Conservation (phyloP, 2,113 vertebrate species). For the Pelusios castaneus region DNA sequence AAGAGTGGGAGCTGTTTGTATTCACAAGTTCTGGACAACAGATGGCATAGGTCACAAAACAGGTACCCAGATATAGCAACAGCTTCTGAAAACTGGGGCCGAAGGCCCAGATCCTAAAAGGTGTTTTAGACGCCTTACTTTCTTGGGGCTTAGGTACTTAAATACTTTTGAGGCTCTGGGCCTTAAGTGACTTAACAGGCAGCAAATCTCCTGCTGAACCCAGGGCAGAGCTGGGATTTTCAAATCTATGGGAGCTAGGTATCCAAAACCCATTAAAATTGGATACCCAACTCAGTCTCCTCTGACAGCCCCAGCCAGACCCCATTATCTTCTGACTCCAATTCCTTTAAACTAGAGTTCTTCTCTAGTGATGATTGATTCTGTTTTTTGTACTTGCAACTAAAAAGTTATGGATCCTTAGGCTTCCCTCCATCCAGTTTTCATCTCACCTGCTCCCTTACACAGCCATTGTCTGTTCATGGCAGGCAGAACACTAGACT, state of each 20-base stretch:
- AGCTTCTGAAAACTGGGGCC: neutral
- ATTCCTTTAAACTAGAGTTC: neutral
- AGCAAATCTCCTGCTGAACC: neutral
- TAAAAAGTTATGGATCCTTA: neutral
- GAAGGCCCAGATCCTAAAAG: neutral
- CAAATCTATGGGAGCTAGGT: neutral
- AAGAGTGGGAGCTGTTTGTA: neutral
- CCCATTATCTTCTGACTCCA: neutral
- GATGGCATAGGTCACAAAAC: neutral
- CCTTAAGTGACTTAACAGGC: neutral
- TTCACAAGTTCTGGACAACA: neutral
- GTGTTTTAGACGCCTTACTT: neutral
- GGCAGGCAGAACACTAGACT: neutral
- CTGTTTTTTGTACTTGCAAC: neutral
- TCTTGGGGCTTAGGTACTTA: neutral
- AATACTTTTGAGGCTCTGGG: neutral
- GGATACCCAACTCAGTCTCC: neutral
- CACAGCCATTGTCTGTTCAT: neutral
- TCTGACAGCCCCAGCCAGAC: neutral
- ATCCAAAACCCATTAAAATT: neutral
- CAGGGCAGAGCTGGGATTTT: neutral
- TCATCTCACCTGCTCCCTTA: neutral
- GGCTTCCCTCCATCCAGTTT: neutral
- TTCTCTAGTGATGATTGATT: neutral
- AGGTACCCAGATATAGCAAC: neutral